phyloP scores from a whole-genome alignment of 2,113 vertebrate species.

The Platichthys stellatus region DNA sequence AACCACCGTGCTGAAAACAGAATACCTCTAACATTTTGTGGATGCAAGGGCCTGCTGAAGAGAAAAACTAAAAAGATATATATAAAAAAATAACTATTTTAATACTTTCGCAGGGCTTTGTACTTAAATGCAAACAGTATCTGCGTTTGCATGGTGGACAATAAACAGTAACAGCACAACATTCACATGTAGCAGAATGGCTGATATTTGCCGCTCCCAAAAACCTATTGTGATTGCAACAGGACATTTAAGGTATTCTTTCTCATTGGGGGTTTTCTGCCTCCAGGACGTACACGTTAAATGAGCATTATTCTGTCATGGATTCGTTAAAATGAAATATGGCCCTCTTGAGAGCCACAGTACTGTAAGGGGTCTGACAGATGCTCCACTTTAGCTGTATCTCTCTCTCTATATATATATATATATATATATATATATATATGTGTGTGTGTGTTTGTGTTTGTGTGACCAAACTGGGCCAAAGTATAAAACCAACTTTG shows the following conservation, averaged over 20 bases:
- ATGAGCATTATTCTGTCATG: constrained; percentile 24
- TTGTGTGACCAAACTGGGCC: constrained; percentile 34
- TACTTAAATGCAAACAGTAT: too few relatives aligned
- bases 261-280: constrained; percentile 8
- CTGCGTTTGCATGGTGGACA: too few relatives aligned
- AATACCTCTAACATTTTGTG: too few relatives aligned
- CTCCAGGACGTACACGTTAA: constrained; percentile 27
- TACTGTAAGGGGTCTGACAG: constrained; percentile 32
- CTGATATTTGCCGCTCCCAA: not conserved
- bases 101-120: too few relatives aligned
- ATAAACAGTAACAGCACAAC: not conserved
- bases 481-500: constrained; percentile 29
- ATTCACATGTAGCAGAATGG: not conserved
- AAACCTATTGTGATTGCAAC: not conserved
- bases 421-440: too few relatives aligned
- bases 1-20: too few relatives aligned
- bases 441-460: not conserved
- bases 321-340: constrained; percentile 52
- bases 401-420: too few relatives aligned
- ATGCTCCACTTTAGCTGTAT: constrained; percentile 55
- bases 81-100: too few relatives aligned
- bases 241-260: constrained; percentile 9
- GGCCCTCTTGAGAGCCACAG: constrained; percentile 38
- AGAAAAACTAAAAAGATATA: too few relatives aligned
- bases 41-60: too few relatives aligned